Conservation (phyloP, 2,113 vertebrate genomes). For the Ameiurus melas region DNA sequence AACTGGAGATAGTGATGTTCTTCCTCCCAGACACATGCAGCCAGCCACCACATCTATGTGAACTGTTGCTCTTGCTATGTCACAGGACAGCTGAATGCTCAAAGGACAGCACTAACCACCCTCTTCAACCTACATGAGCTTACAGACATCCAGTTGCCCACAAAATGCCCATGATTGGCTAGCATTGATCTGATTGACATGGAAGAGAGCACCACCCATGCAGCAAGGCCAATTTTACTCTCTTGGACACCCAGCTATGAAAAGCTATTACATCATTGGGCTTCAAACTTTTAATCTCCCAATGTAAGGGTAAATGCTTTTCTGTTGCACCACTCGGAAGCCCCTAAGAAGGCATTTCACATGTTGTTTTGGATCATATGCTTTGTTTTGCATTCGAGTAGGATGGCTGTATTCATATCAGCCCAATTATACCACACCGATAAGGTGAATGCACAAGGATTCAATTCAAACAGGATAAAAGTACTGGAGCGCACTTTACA, state of each 20-base stretch:
- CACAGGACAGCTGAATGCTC: not conserved
- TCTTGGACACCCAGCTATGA: not conserved
- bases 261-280: not conserved
- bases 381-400: not conserved
- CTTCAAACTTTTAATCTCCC: not conserved
- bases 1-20: not conserved
- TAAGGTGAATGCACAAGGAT: not conserved
- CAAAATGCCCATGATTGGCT: not conserved
- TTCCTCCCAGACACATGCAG: not conserved
- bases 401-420: not conserved
- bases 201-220: not conserved
- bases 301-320: not conserved
- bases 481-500: conserved; percentile 18
- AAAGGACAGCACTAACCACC: not conserved
- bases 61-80: not conserved
- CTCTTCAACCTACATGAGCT: not conserved
- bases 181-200: not conserved
- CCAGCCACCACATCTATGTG: not conserved
- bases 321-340: not conserved
- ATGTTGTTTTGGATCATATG: not conserved
- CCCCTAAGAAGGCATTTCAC: not conserved
- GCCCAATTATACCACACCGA: not conserved
- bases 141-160: not conserved
- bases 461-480: conserved; percentile 1
- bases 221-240: not conserved